Conservation (phyloP, 2,113 vertebrate genomes). For the Craseonycteris thonglongyai region DNA sequence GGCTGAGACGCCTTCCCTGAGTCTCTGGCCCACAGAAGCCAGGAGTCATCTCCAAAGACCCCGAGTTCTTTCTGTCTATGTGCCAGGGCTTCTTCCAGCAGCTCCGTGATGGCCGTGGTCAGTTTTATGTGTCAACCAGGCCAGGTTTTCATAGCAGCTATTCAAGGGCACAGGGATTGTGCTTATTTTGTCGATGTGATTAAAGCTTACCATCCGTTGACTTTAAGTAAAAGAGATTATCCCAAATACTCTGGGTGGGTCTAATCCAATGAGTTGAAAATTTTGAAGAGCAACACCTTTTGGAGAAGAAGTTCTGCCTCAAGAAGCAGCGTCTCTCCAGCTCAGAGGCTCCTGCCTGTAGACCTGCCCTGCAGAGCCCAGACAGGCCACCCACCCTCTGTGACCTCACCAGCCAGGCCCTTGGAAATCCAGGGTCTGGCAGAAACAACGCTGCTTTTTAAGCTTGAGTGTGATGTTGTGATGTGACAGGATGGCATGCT, state of each 20-base stretch:
- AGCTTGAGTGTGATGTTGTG: too few relatives aligned
- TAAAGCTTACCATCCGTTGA: neutral
- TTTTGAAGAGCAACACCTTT: neutral
- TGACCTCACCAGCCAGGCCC: neutral
- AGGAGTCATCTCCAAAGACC: fast-evolving
- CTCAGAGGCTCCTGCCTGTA: neutral
- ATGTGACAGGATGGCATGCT: too few relatives aligned
- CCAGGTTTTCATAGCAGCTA: fast-evolving
- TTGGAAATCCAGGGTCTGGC: too few relatives aligned
- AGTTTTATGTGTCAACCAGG: neutral
- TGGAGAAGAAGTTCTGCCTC: neutral
- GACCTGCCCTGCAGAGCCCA: neutral
- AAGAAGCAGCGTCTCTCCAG: neutral
- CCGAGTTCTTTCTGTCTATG: neutral
- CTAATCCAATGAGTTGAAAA: neutral
- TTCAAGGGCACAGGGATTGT: neutral
- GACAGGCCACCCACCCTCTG: neutral
- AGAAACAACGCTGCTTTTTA: too few relatives aligned
- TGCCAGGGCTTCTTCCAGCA: neutral
- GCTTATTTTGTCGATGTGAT: neutral
- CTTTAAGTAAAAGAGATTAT: neutral
- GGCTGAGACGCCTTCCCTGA: neutral
- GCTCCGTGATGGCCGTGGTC: neutral
- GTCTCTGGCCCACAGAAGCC: neutral
- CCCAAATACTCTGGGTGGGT: neutral